Evolutionary conservation across 2,113 vertebrate genomes (phyloP), one percentile per base, ranked within the genome.

Genomic region (Phaetusa simplex): DNA sequence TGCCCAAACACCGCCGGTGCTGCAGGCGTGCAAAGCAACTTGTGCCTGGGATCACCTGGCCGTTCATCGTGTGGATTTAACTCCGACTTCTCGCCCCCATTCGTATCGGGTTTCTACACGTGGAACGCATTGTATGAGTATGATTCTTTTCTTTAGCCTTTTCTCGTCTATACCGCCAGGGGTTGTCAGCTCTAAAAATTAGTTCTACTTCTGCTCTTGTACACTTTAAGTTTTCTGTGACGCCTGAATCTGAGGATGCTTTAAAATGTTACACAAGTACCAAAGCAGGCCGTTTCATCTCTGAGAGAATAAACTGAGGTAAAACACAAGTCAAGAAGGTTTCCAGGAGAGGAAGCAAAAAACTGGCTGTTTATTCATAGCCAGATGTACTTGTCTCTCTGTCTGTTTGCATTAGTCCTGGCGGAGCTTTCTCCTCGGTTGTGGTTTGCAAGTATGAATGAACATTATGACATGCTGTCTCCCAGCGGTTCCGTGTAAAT

Each of bases 331-430:
- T 84, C 91, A 70, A 87, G 86, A 82, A 93, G 80, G 82, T 80
- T 95, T 96, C 93, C 94, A 95, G 78, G 53, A 94, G 74, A 95
- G 94, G 95, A 96, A 97, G 84, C 70, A 77, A 80, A 91, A 95
- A 85, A 2, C 53, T 82, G 64, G 19, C 78, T 97, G 94, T 97
- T 97, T 95, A 95, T 95, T 93, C 81, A 56, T 29, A 65, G 53
- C 61, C 81, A 95, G 89, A 92, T 94, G 83, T 89, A 88, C 82
- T 85, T 86, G 87, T 95, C 69, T 94, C 64, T 83, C 69, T 59
- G 50, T 66, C 29, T 95, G 94, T 95, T 97, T 95, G 70, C 58
- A 17, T 89, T 82, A 87, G 29, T 34, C 53, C 62, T 94, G 58
- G 86, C 86, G 84, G 70, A 91, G 88, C 49, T 80, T 82, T 77